Conservation (phyloP, 2,888 invertebrate species). For the Idaea dimidiata region DNA sequence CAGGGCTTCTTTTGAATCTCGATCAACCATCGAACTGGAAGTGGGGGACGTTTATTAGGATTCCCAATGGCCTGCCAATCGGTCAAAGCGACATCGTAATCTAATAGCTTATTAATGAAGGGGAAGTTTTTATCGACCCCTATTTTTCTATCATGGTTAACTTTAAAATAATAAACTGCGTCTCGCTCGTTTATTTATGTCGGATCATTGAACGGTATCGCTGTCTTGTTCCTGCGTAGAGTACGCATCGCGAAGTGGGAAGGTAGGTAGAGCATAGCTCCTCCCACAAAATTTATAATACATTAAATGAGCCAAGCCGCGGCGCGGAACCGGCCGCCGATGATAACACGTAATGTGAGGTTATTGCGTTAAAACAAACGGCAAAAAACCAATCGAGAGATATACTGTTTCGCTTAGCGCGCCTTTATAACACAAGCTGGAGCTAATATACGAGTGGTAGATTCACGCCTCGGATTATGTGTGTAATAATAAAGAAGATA, state of each 20-base stretch:
- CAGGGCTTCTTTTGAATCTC: constrained; percentile 79
- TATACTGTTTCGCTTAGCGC: constrained; percentile 61
- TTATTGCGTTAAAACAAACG: constrained; percentile 74
- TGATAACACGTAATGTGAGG: constrained; percentile 71
- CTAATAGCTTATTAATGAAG: constrained; percentile 80
- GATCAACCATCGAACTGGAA: constrained; percentile 76
- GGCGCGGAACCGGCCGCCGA: constrained; percentile 61
- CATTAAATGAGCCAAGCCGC: constrained; percentile 72
- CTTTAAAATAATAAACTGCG: constrained; percentile 65
- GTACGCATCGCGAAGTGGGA: constrained; percentile 61
- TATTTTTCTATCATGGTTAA: constrained; percentile 75
- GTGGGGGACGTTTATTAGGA: constrained; percentile 78
- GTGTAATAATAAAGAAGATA: constrained; percentile 69
- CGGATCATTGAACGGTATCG: constrained; percentile 53
- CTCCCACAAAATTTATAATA: constrained; percentile 78
- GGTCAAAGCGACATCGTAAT: constrained; percentile 73
- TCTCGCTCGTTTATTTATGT: constrained; percentile 60
- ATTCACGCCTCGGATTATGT: constrained; percentile 66
- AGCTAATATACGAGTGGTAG: constrained; percentile 63
- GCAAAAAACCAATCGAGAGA: constrained; percentile 66
- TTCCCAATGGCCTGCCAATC: constrained; percentile 78
- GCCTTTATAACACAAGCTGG: constrained; percentile 64
- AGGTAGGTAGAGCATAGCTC: constrained; percentile 64
- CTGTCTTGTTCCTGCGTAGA: constrained; percentile 64
- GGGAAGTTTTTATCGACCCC: constrained; percentile 72